A percentile compares a stretch with the other conserved stretches of the same genome.
Conservation (phyloP, 64 coral and sea anemone genomes). For the Orbicella faveolata region DNA sequence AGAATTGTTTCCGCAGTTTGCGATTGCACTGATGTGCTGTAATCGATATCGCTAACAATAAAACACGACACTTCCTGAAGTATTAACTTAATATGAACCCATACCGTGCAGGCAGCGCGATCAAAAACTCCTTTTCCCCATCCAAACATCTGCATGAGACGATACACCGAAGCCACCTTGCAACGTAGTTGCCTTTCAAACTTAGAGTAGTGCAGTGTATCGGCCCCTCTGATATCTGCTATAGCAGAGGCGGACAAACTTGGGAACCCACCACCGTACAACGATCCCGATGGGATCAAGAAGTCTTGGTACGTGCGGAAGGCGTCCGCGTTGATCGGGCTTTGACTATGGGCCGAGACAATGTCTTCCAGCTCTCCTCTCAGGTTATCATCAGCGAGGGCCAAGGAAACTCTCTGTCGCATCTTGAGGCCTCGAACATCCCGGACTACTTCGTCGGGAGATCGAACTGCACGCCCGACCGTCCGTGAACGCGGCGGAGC, state of each 20-base stretch:
- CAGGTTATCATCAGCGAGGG: slow-evolving; percentile 51
- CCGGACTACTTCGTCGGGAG: slow-evolving; percentile 55
- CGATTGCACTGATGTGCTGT: background rate
- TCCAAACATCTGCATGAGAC: slow-evolving; percentile 51
- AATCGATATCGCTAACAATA: background rate
- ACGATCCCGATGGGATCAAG: slow-evolving; percentile 48
- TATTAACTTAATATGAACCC: background rate
- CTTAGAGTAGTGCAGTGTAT: slow-evolving; percentile 49
- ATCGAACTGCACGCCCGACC: slow-evolving; percentile 4
- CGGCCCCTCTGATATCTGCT: slow-evolving; percentile 60
- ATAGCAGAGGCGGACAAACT: slow-evolving; percentile 16
- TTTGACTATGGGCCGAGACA: background rate
- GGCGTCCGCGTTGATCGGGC: slow-evolving; percentile 12
- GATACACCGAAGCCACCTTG: slow-evolving; percentile 63
- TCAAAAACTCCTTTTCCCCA: slow-evolving; percentile 37
- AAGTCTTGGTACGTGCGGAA: slow-evolving; percentile 76
- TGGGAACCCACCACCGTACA: slow-evolving; percentile 10
- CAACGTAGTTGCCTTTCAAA: slow-evolving; percentile 54
- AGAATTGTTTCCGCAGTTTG: background rate
- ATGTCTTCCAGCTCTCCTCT: slow-evolving; percentile 65
- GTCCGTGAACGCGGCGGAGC: slow-evolving; percentile 46
- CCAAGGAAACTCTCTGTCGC: slow-evolving; percentile 65
- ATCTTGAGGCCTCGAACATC: slow-evolving; percentile 71
- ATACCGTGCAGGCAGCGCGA: slow-evolving; percentile 48
- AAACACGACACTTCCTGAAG: background rate